These are phyloP conservation scores for Charanyca ferruginea DNA, from an alignment of 2,888 invertebrate species.

Conservation along the genomic window DNA sequence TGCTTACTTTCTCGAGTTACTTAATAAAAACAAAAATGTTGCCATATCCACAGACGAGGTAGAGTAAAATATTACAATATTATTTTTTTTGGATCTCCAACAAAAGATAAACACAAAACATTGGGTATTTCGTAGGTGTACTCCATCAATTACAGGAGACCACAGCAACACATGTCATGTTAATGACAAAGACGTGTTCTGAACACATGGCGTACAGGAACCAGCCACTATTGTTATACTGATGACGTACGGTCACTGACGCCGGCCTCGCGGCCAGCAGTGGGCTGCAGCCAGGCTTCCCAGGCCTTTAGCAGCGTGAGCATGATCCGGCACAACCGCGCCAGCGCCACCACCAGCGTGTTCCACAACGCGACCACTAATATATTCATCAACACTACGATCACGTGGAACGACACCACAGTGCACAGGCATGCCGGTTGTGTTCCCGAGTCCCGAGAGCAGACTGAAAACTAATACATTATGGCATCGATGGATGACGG, in stretches of 20 bases:
- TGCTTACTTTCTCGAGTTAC: not conserved
- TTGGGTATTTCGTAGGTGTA: too few species aligned
- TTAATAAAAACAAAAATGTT: not conserved
- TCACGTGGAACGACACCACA: not conserved
- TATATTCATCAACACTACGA: conserved; percentile 18
- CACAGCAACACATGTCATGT: too few species aligned
- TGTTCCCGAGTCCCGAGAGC: conserved; percentile 38
- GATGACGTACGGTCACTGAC: conserved; percentile 20
- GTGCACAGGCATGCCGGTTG: conserved; percentile 10
- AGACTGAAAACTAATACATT: conserved; percentile 48
- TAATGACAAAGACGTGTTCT: not conserved
- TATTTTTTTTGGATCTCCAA: too few species aligned
- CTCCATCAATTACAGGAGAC: too few species aligned
- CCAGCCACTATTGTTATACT: not conserved
- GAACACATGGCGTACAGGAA: conserved; percentile 4
- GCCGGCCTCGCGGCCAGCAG: conserved; percentile 6
- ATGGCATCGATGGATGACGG: conserved; percentile 36
- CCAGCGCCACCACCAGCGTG: too few species aligned
- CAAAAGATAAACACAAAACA: too few species aligned
- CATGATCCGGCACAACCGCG: conserved; percentile 64
- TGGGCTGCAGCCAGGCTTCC: conserved; percentile 70
- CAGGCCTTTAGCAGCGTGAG: conserved; percentile 78
- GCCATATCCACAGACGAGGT: not conserved
- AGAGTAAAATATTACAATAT: not conserved
- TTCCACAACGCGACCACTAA: not conserved